phyloP scores from a whole-genome alignment of 53 echinoderm and acorn worm genomes.

The Astropecten irregularis region DNA sequence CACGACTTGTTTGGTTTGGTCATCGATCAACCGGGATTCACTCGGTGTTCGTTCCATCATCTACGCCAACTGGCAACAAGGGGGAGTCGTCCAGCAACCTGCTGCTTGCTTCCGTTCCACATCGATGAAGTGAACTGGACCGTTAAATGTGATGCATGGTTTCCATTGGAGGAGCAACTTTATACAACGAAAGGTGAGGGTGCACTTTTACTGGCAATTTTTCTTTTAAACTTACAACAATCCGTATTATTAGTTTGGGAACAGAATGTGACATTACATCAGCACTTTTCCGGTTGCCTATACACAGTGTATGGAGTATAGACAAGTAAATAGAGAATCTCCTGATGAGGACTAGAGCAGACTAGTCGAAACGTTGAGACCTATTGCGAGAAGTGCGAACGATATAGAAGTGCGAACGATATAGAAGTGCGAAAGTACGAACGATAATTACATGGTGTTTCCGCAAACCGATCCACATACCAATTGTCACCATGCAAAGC shows the following conservation, averaged over 20 bases:
- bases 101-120: not conserved
- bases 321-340: too few species aligned
- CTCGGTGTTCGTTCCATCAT: too few species aligned
- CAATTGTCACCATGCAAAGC: too few species aligned
- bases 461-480: too few species aligned
- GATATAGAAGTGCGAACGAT: too few species aligned
- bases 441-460: too few species aligned
- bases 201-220: not conserved
- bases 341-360: too few species aligned
- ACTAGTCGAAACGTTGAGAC: too few species aligned
- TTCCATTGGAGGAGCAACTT: not conserved
- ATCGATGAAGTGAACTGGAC: not conserved
- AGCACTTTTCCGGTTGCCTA: not conserved
- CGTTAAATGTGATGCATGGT: not conserved
- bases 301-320: too few species aligned
- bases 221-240: not conserved
- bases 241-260: not conserved
- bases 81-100: not conserved
- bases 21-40: conserved; percentile 3
- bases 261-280: not conserved
- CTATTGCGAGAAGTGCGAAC: too few species aligned
- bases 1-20: conserved; percentile 21
- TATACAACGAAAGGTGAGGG: not conserved
- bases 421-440: too few species aligned
- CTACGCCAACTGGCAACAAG: too few species aligned